Evolutionary conservation across 2,888 invertebrate genomes (phyloP), one percentile per base, ranked within the genome.

Genomic region (Lissonota sp.): DNA sequence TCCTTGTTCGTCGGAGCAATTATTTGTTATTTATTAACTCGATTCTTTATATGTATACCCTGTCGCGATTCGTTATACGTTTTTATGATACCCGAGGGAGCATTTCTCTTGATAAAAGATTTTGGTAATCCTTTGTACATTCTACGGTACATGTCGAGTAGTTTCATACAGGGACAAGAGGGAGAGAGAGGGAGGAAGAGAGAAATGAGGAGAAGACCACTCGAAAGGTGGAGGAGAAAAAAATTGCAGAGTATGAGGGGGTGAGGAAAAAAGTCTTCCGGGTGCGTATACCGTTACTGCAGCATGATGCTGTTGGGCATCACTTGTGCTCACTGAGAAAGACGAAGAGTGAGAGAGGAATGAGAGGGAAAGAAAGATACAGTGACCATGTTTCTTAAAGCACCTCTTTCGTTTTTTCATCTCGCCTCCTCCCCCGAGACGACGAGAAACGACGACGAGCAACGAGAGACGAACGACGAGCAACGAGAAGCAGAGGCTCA

Each of bases 11-110:
- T 72, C 70, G 71, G 57, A 75, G 79, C 81, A 82, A 82, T 82
- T 82, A 82, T 82, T 79, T 82, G 75, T 79, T 79, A 82, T 82
- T 82, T 82, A 82, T 82, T 82, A 82, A 75, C 78, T 71, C 81
- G 81, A 82, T 82, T 82, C 71, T 79, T 82, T 67, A 71, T 82
- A 71, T 51, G 81, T 75, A 82, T 58, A 75, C 67, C 75, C 63
- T 78, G 81, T 82, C 78, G 78, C 70, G 78, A 82, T 82, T 82
- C 81, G 78, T 82, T 82, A 82, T 75, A 69, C 62, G 74, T 82
- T 82, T 78, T 82, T 82, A 82, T 82, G 81, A 82, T 82, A 79
- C 78, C 62, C 78, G 57, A 51, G 62, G 57, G 66, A 51, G 78
- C 69, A 72, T 75, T 57, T 75, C 75, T 71, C 78, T 72, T 75